Conservation (phyloP, 1,140 invertebrate genomes). For the Spodoptera frugiperda region DNA sequence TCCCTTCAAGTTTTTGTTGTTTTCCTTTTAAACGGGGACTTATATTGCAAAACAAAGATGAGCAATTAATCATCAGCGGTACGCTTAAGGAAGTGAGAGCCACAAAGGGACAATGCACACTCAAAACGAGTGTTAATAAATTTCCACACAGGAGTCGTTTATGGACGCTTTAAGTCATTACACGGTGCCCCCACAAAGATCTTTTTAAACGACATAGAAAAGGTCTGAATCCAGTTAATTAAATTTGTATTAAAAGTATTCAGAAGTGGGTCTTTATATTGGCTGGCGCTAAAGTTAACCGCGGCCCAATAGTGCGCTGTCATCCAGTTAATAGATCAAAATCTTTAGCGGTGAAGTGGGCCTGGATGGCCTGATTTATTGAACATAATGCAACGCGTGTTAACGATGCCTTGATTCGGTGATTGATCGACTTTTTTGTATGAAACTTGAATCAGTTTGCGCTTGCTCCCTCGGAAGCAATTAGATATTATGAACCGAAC, state of each 20-base stretch:
- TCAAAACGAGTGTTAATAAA: constrained; percentile 78
- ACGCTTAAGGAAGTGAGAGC: constrained; percentile 62
- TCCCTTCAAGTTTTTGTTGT: constrained; percentile 47
- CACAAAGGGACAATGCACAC: constrained; percentile 70
- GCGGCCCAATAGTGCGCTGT: constrained; percentile 66
- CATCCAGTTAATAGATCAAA: constrained; percentile 84
- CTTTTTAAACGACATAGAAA: constrained; percentile 75
- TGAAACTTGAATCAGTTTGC: constrained; percentile 65
- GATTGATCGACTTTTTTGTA: constrained; percentile 79
- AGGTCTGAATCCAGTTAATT: constrained; percentile 78
- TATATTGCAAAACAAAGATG: constrained; percentile 56
- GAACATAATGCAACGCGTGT: constrained; percentile 75
- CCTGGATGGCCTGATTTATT: constrained; percentile 73
- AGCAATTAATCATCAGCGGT: constrained; percentile 69
- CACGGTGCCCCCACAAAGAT: constrained; percentile 76
- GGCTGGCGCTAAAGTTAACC: constrained; percentile 80
- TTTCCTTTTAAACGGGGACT: constrained; percentile 47
- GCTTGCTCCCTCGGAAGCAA: constrained; percentile 73
- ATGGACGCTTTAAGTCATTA: constrained; percentile 82
- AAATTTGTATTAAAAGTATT: constrained; percentile 80
- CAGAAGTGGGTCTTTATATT: constrained; percentile 79
- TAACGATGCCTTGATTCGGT: constrained; percentile 81
- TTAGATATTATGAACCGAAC: constrained; percentile 56
- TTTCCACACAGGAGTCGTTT: constrained; percentile 80
- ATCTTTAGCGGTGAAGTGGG: constrained; percentile 77